A percentile compares a stretch with the other conserved stretches of the same genome.
phyloP scores from a whole-genome alignment of 2,888 invertebrate genomes.

The Mayetiola destructor region DNA sequence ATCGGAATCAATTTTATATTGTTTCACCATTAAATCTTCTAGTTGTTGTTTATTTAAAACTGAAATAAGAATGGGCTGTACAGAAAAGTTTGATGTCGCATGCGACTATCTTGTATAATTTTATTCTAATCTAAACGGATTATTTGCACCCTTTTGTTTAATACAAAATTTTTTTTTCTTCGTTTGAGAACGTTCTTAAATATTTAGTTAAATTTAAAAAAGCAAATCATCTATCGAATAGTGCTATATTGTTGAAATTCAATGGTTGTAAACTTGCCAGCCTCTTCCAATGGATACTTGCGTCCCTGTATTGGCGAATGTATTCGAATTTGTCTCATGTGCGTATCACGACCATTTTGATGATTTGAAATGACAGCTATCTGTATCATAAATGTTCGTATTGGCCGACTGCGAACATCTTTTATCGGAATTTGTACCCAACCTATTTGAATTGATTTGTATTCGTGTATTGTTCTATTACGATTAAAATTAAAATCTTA shows the following conservation, averaged over 20 bases:
- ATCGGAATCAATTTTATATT: too few species aligned
- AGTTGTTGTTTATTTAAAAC: too few species aligned
- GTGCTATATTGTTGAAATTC: conserved; percentile 71
- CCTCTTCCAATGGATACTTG: conserved; percentile 45
- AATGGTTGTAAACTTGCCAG: conserved; percentile 65
- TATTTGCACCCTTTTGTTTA: too few species aligned
- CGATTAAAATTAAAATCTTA: conserved; percentile 2
- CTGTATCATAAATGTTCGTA: conserved; percentile 92
- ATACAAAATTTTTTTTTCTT: too few species aligned
- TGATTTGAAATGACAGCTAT: conserved; percentile 95
- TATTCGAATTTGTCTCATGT: conserved; percentile 92
- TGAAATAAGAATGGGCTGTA: too few species aligned
- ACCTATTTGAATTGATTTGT: conserved; percentile 39
- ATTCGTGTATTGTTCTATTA: too few species aligned
- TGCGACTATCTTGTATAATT: too few species aligned
- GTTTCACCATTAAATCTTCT: too few species aligned
- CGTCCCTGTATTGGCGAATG: conserved; percentile 64
- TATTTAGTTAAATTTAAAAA: too few species aligned
- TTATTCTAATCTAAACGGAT: too few species aligned
- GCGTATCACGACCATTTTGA: conserved; percentile 97
- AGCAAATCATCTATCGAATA: conserved; percentile 53
- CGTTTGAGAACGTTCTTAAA: too few species aligned
- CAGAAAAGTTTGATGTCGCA: too few species aligned
- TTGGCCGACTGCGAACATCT: conserved; percentile 71
- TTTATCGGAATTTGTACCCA: conserved; percentile 92